Percentiles rank a stretch among this genome's conserved stretches.
Evolutionary conservation across 2,797 vertebrate species (phyloP).

Genomic region (Sparus aurata): DNA sequence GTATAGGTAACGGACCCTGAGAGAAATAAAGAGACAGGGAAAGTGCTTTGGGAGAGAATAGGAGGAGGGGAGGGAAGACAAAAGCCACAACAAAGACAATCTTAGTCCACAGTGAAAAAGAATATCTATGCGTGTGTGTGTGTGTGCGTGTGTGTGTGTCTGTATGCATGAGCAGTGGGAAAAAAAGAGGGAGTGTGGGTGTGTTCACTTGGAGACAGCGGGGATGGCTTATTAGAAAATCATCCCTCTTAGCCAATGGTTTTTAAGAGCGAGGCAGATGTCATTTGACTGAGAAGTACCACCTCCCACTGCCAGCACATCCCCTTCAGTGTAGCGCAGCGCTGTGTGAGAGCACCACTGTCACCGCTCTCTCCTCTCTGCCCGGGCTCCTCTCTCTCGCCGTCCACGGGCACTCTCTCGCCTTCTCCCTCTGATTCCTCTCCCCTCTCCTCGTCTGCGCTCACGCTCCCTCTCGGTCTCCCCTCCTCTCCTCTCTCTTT

Average conservation of each 20-base stretch:
- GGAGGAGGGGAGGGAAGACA: slow-evolving; percentile 54
- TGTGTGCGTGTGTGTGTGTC: slow-evolving; percentile 23
- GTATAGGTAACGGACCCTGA: slow-evolving; percentile 24
- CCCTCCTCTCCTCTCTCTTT: slow-evolving; percentile 15
- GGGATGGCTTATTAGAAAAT: slow-evolving; percentile 85
- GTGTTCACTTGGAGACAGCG: slow-evolving; percentile 81
- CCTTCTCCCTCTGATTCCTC: slow-evolving; percentile 44
- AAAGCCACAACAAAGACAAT: slow-evolving; percentile 40
- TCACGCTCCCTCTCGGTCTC: background rate
- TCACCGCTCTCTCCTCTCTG: slow-evolving; percentile 65
- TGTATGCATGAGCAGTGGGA: slow-evolving; percentile 45
- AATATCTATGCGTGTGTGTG: slow-evolving; percentile 12
- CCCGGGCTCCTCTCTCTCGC: slow-evolving; percentile 30
- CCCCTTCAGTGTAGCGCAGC: slow-evolving; percentile 78
- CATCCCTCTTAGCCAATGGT: slow-evolving; percentile 87
- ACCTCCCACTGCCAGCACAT: slow-evolving; percentile 82
- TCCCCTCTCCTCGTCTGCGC: slow-evolving; percentile 18
- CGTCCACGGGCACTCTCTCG: slow-evolving; percentile 63
- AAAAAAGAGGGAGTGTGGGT: slow-evolving; percentile 64
- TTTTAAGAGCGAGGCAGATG: slow-evolving; percentile 86
- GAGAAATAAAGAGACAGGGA: slow-evolving; percentile 54
- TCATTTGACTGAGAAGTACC: slow-evolving; percentile 86
- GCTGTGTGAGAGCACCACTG: slow-evolving; percentile 76
- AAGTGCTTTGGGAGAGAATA: slow-evolving; percentile 40
- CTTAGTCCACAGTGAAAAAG: slow-evolving; percentile 41